phyloP scores from a whole-genome alignment of 2,113 vertebrate species.

The Istiophorus platypterus region DNA sequence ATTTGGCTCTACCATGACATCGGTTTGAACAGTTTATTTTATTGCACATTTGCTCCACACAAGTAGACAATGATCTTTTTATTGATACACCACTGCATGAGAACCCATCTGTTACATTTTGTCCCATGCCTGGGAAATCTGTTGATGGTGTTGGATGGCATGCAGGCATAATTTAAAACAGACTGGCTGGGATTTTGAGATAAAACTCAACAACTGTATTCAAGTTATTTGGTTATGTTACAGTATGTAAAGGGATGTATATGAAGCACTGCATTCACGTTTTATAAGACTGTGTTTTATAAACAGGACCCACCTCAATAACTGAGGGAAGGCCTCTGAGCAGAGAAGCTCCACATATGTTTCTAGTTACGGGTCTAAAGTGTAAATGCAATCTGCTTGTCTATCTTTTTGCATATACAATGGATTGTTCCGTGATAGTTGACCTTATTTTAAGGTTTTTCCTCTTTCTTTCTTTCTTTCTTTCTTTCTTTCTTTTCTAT shows the following conservation, averaged over 20 bases:
- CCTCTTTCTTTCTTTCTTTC: background rate
- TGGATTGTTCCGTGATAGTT: background rate
- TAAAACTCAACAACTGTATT: background rate
- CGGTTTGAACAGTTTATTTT: conserved; percentile 5
- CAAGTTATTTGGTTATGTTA: background rate
- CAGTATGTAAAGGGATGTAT: background rate
- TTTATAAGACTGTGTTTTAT: conserved; percentile 1
- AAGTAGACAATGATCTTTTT: conserved; percentile 5
- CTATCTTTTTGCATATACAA: conserved; percentile 1
- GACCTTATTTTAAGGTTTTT: background rate
- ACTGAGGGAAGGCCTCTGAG: conserved; percentile 4
- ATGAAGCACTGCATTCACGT: background rate
- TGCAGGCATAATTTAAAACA: background rate
- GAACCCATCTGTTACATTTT: conserved; percentile 30
- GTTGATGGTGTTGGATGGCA: background rate
- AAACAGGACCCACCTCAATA: background rate
- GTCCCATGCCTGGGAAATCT: conserved; percentile 13
- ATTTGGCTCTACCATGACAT: conserved; percentile 1
- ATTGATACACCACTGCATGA: background rate
- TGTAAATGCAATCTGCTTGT: conserved; percentile 17
- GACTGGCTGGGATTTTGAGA: background rate
- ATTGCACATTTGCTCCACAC: conserved; percentile 37
- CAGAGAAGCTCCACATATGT: conserved; percentile 34
- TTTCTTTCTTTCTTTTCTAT: conserved; percentile 1
- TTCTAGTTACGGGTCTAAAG: conserved; percentile 24